phyloP scores from a whole-genome alignment of 2,888 invertebrate genomes.

The Galerucella nymphaeae region DNA sequence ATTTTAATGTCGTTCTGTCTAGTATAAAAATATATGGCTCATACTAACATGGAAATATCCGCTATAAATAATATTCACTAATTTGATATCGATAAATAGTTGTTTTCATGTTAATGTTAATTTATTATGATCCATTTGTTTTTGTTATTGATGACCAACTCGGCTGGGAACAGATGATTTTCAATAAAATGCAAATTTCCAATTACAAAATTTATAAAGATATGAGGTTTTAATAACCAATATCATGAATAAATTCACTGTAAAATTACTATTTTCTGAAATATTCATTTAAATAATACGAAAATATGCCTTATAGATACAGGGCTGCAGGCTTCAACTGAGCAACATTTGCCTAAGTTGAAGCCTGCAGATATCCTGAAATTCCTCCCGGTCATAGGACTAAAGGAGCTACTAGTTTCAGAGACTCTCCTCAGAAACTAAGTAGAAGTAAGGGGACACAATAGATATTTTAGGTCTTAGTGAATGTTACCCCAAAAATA shows the following conservation, averaged over 20 bases:
- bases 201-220: slow-evolving; percentile 13
- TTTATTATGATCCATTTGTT: slow-evolving; percentile 28
- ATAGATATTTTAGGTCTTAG: no score
- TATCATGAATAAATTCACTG: neutral
- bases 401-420: no score
- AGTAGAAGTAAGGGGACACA: no score
- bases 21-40: slow-evolving; percentile 22
- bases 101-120: slow-evolving; percentile 40
- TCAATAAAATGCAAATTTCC: slow-evolving; percentile 19
- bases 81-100: slow-evolving; percentile 43
- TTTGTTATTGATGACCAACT: slow-evolving; percentile 14
- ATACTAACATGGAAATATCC: slow-evolving; percentile 22
- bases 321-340: no score
- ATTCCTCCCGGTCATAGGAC: no score
- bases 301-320: no score
- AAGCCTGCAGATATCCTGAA: no score
- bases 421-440: no score
- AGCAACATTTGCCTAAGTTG: no score
- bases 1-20: slow-evolving; percentile 28
- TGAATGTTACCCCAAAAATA: no score
- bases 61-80: slow-evolving; percentile 41
- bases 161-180: slow-evolving; percentile 15
- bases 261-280: no score
- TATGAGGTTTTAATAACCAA: slow-evolving; percentile 14
- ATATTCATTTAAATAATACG: no score